Percentiles rank a stretch among this genome's conserved stretches.
Conservation (phyloP, 1,140 invertebrate species). For the Orchestia grillus region DNA sequence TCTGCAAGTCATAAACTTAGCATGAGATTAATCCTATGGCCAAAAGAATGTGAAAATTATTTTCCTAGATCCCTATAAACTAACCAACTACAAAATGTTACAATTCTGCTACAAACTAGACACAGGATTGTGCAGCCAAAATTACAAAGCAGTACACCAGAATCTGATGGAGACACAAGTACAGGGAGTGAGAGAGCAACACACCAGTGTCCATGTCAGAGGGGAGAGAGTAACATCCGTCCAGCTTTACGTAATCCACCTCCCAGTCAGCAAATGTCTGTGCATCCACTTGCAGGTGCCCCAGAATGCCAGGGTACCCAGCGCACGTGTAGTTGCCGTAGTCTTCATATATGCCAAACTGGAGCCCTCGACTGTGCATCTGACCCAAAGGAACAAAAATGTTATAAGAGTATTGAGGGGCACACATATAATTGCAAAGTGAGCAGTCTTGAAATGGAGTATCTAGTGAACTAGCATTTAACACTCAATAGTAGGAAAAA, state of each 20-base stretch:
- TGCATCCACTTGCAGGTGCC: conserved; percentile 74
- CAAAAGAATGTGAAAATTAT: too few species aligned
- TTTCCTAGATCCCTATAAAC: too few species aligned
- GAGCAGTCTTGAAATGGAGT: background rate
- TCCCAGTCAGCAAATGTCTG: conserved; percentile 77
- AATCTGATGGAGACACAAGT: background rate
- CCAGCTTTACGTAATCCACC: conserved; percentile 77
- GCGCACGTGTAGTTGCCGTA: conserved; percentile 76
- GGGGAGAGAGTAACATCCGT: conserved; percentile 75
- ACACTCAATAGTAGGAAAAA: background rate
- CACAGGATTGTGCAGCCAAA: too few species aligned
- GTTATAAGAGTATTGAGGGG: background rate
- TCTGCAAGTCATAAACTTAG: too few species aligned
- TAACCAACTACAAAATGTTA: too few species aligned
- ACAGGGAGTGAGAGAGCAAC: background rate
- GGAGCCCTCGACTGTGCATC: conserved; percentile 75
- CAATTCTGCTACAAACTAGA: too few species aligned
- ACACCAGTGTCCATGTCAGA: conserved; percentile 71
- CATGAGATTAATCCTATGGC: too few species aligned
- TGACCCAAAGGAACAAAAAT: conserved; percentile 64
- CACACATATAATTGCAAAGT: conserved; percentile 8
- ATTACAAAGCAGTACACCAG: too few species aligned
- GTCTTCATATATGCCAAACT: conserved; percentile 78
- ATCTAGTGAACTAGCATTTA: too few species aligned
- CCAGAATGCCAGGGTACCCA: conserved; percentile 76